Conservation (phyloP, 2,888 invertebrate genomes). For the Drosophila crucigera region DNA sequence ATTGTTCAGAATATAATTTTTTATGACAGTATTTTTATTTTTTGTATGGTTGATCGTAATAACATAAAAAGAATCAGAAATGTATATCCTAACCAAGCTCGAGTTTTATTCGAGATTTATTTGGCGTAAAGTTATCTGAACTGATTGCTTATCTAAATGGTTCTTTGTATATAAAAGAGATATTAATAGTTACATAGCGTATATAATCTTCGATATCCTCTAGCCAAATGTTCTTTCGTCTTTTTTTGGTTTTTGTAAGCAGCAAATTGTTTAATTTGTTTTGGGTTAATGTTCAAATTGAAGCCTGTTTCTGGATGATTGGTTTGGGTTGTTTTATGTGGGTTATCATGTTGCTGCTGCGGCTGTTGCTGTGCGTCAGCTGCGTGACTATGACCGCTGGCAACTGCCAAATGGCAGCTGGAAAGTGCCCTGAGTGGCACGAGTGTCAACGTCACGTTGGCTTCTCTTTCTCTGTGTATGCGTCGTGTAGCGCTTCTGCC, state of each 20-base stretch:
- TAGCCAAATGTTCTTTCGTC: not conserved
- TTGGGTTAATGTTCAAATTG: conserved; percentile 54
- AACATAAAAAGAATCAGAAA: not conserved
- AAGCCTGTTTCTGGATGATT: conserved; percentile 60
- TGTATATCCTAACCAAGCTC: not conserved
- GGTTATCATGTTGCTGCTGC: conserved; percentile 55
- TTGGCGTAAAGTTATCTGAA: not conserved
- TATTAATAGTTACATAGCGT: not conserved
- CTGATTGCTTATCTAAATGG: not conserved
- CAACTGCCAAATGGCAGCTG: conserved; percentile 61
- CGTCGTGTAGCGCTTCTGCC: conserved; percentile 5
- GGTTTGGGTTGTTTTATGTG: conserved; percentile 56
- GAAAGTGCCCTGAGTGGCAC: conserved; percentile 57
- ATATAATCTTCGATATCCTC: not conserved
- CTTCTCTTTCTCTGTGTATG: conserved; percentile 13
- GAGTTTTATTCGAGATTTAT: no score
- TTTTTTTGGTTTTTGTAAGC: conserved; percentile 5
- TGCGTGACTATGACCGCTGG: conserved; percentile 63
- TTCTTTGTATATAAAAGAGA: not conserved
- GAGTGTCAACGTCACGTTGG: conserved; percentile 79
- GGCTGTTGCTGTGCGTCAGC: conserved; percentile 50
- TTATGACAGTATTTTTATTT: not conserved
- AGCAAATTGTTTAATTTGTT: conserved; percentile 76
- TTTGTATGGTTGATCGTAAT: not conserved
- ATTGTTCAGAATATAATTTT: not conserved